A percentile compares a stretch with the other conserved stretches of the same genome.
Evolutionary conservation across 2,113 vertebrate species (phyloP).

Genomic region (human (Homo sapiens)): GRCh38 chr11:95301501-95302000

Average conservation of each 20-base stretch:
- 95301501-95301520: background rate
- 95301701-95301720: background rate
- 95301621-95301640: too few species aligned
- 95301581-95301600: background rate
- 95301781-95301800: background rate
- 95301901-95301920: background rate
- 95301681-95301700: background rate
- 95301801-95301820: too few species aligned
- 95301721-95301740: background rate
- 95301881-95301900: background rate
- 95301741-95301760: conserved; percentile 63
- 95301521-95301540: background rate
- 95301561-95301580: background rate
- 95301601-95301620: background rate
- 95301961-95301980: background rate
- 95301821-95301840: accelerated
- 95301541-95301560: background rate
- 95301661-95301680: background rate
- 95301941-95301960: background rate
- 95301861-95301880: background rate
- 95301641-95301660: background rate
- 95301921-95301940: background rate
- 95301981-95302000: background rate
- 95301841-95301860: background rate
- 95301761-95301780: background rate